Evolutionary conservation across 2,113 vertebrate species (phyloP).

Genomic region (Cyphomyrus plagiostoma): DNA sequence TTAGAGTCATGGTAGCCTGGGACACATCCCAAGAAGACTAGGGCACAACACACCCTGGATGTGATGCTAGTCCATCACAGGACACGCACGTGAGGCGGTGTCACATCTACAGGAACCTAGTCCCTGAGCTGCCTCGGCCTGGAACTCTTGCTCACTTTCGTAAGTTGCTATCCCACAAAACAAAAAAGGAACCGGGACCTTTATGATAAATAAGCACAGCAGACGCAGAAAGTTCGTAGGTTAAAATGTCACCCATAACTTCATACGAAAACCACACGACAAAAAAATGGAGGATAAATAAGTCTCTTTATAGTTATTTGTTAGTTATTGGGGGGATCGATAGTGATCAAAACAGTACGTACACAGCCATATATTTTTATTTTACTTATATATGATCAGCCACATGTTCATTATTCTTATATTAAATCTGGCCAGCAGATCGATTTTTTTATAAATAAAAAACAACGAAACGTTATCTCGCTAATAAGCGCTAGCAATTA

Average conservation of each 20-base stretch:
- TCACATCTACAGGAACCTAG: neutral
- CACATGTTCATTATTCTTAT: too few species aligned
- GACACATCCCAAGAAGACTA: neutral
- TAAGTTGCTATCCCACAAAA: neutral
- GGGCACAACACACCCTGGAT: neutral
- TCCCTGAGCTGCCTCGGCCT: neutral
- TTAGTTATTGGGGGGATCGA: neutral
- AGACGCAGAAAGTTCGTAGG: neutral
- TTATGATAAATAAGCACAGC: neutral
- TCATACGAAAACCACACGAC: neutral
- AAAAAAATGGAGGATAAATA: neutral
- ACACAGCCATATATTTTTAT: too few species aligned
- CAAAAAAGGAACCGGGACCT: neutral
- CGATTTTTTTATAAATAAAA: too few species aligned
- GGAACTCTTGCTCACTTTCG: neutral
- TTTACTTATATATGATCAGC: too few species aligned
- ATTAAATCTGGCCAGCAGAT: too few species aligned
- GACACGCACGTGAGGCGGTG: neutral
- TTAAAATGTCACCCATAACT: neutral
- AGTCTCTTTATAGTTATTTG: neutral
- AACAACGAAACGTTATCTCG: too few species aligned
- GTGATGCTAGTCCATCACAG: neutral
- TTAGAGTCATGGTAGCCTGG: neutral
- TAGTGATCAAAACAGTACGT: too few species aligned
- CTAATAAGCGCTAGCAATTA: too few species aligned